Percentiles rank a stretch among this genome's conserved stretches.
phyloP scores from a whole-genome alignment of 2,113 vertebrate species.

The Dasyprocta punctata region DNA sequence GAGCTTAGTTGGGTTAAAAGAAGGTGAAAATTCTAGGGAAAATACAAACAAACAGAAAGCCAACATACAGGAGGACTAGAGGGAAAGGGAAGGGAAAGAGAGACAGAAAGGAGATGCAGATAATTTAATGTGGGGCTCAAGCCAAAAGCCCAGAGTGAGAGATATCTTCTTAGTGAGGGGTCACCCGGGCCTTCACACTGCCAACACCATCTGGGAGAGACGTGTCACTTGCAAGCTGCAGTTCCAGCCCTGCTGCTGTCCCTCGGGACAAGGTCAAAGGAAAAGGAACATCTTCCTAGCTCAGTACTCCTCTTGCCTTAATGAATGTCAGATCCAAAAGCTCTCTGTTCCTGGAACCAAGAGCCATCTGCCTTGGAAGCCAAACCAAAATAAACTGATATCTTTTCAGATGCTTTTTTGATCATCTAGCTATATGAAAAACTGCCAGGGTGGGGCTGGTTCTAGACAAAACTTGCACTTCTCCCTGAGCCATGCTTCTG shows the following conservation, averaged over 20 bases:
- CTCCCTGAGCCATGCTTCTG: background rate
- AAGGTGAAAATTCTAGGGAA: background rate
- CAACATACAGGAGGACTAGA: conserved; percentile 22
- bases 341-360: conserved; percentile 8
- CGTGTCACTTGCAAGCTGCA: background rate
- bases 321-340: conserved; percentile 43
- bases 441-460: background rate
- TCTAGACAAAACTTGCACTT: background rate
- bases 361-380: conserved; percentile 7
- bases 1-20: background rate
- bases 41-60: background rate
- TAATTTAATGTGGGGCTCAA: conserved; percentile 37
- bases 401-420: conserved; percentile 39
- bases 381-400: conserved; percentile 35
- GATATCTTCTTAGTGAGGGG: background rate
- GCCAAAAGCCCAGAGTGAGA: conserved; percentile 32
- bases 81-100: background rate
- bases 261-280: conserved; percentile 28
- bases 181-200: background rate
- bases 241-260: background rate
- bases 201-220: conserved; percentile 16
- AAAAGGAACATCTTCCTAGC: conserved; percentile 19
- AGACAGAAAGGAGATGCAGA: background rate
- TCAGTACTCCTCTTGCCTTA: conserved; percentile 28
- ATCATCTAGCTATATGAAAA: conserved; percentile 1